Evolutionary conservation across 2,888 invertebrate genomes (phyloP).

Genomic region (Sinohyriopsis cumingii): DNA sequence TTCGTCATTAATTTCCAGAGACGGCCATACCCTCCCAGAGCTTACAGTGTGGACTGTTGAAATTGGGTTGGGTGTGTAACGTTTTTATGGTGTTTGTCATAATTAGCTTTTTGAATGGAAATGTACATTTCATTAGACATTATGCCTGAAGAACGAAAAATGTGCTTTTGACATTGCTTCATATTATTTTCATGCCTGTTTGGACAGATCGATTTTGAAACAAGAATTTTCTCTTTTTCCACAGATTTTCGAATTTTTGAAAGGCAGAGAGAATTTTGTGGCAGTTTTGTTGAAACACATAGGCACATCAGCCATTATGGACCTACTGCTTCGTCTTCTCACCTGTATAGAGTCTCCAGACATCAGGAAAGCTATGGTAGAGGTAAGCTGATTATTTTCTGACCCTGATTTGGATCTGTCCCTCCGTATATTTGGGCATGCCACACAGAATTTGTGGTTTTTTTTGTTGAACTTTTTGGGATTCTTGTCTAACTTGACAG

Average conservation of each 20-base stretch:
- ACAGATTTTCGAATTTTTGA: conserved; percentile 93
- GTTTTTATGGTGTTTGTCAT: too few species aligned
- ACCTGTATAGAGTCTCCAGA: conserved; percentile 81
- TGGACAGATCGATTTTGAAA: conserved; percentile 11
- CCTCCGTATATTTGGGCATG: not conserved
- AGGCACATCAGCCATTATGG: conserved; percentile 94
- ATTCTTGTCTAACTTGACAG: not conserved
- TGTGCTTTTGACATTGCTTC: too few species aligned
- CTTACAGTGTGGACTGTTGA: too few species aligned
- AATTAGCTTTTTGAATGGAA: not conserved
- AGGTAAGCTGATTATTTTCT: conserved; percentile 41
- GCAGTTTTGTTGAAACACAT: conserved; percentile 90
- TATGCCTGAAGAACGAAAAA: too few species aligned
- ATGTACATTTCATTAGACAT: not conserved
- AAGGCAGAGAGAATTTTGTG: conserved; percentile 89
- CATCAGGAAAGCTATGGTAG: conserved; percentile 79
- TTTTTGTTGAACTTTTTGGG: not conserved
- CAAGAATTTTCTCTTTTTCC: conserved; percentile 79
- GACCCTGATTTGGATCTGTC: not conserved
- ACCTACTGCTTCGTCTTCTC: conserved; percentile 79
- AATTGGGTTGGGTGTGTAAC: too few species aligned
- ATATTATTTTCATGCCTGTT: not conserved
- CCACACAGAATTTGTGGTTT: not conserved
- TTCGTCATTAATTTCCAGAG: too few species aligned
- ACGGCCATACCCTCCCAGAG: too few species aligned